phyloP scores from a whole-genome alignment of 2,113 vertebrate genomes.

The Oenanthe oenanthe region DNA sequence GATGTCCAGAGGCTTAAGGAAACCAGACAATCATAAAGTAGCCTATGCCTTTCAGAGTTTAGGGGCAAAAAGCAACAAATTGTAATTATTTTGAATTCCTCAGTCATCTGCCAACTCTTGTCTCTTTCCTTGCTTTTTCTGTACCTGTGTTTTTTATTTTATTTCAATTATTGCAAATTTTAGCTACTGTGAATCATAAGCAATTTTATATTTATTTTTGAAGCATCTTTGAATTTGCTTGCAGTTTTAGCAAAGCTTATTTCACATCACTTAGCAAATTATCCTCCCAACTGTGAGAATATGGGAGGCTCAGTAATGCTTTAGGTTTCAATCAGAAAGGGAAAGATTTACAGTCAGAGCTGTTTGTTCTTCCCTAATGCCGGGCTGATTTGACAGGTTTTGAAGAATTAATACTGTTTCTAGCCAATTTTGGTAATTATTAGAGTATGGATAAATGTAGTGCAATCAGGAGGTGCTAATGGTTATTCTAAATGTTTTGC shows the following conservation, averaged over 20 bases:
- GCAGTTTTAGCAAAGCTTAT: not conserved
- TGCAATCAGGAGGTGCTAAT: not conserved
- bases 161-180: not conserved
- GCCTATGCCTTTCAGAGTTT: not conserved
- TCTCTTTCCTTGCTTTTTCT: not conserved
- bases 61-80: not conserved
- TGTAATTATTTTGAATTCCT: not conserved
- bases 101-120: not conserved
- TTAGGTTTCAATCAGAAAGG: not conserved
- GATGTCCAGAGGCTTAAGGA: not conserved
- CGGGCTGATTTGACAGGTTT: not conserved
- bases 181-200: not conserved
- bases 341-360: not conserved
- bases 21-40: not conserved
- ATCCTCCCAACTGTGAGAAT: not conserved
- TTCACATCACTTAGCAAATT: not conserved
- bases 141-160: not conserved
- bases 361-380: not conserved
- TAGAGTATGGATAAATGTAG: not conserved
- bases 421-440: not conserved
- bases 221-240: not conserved
- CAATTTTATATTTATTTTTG: not conserved
- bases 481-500: conserved; percentile 15
- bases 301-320: not conserved
- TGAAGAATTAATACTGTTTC: not conserved